A percentile compares a stretch with the other conserved stretches of the same genome.
phyloP scores from a whole-genome alignment of 2,113 vertebrate genomes.

The Syrrhaptes paradoxus region DNA sequence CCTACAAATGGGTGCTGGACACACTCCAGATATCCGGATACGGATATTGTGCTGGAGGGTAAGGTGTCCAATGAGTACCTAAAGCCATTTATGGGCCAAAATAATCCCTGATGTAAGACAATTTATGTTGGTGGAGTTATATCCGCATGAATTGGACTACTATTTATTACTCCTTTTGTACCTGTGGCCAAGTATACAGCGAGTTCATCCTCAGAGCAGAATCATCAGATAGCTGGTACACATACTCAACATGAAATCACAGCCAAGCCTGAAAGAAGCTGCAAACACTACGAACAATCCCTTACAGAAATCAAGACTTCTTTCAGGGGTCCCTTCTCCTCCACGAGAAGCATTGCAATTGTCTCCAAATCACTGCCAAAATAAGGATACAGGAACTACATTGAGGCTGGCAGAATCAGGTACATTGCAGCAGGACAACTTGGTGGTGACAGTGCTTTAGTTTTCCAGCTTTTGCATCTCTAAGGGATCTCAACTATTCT shows the following conservation, averaged over 20 bases:
- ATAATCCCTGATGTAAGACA: neutral
- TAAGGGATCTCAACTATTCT: neutral
- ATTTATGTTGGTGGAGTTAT: neutral
- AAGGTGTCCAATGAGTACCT: neutral
- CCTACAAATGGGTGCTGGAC: neutral
- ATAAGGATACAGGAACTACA: neutral
- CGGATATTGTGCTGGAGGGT: neutral
- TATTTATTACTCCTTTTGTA: neutral
- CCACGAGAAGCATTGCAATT: neutral
- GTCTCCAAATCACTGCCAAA: neutral
- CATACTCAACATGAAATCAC: neutral
- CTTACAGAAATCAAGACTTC: neutral
- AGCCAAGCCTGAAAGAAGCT: neutral
- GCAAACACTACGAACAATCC: neutral
- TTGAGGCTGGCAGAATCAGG: neutral
- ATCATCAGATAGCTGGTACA: neutral
- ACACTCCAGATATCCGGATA: neutral
- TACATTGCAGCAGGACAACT: neutral
- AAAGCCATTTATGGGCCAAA: neutral
- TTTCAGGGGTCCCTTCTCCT: neutral
- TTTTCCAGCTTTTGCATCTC: neutral
- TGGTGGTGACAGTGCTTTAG: neutral
- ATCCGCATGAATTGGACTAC: neutral
- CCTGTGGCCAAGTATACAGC: neutral
- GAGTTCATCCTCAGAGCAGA: neutral